Base-by-base conservation (phyloP, 2,113 vertebrate species). In the Ceratotherium simum region DNA sequence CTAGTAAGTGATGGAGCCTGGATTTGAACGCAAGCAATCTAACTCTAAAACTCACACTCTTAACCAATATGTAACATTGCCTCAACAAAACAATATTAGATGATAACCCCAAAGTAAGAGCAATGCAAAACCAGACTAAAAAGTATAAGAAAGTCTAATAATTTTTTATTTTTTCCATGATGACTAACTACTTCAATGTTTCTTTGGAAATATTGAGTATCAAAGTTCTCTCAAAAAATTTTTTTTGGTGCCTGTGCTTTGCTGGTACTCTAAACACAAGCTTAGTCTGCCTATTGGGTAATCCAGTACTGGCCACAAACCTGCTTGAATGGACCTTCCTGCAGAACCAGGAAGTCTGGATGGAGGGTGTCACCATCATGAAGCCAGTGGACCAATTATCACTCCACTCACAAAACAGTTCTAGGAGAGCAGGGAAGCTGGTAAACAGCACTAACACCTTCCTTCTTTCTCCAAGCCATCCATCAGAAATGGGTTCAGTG, bases 21-120 rank as follows among this genome's bases (percentile, higher is more conserved):
- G 36, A 54, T 84, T 92, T 94, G 56, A 94, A 96, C 23, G 20
- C 75, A 62, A 94, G 73, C 58, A 70, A 14, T 70, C n/a, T 75
- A 83, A 39, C 14, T 39, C 58, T 46, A 84, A 97, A 96, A 95
- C 8, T 93, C 58, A 48, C 48, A 13, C 11, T 88, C 70, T 70
- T 87, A 75, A 83, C 21, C 51, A 87, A 58, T 64, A 76, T 51
- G 8, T 62, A 69, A 93, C 42, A 86, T 33, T 16, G 31, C 69
- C 33, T 93, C 21, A 91, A 27, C 23, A 48, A 62, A 94, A 89
- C 4, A 54, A 17, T 81, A 39, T 82, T 80, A 88, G 39, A 92
- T 90, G 82, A 65, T 64, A 93, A 69, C 9, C 27, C 33, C n/a
- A 42, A 73, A 84, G 56, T 85, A 92, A 97, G 90, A 97, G 36